Base-by-base conservation (phyloP, 2,113 vertebrate species). In the Caranx melampygus region DNA sequence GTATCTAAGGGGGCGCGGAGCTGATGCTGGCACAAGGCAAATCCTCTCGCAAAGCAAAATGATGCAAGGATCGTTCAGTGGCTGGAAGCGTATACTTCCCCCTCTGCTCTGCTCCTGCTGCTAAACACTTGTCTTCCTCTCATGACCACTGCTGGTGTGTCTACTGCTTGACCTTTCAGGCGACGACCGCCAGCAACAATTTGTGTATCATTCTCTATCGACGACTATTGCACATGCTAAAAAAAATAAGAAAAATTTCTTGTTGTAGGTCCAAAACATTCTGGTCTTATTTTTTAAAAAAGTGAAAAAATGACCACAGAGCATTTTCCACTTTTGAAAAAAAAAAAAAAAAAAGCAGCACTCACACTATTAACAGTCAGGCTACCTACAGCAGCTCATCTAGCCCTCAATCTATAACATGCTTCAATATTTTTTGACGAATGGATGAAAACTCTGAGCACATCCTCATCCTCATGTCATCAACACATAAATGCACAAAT, bases 211-310 rank as follows among this genome's bases (percentile, higher is more conserved):
- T 16, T 49, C 49, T n/a, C 10, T 37, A 51, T 35, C 66, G 40
- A 63, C 65, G 54, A 55, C 45, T 18, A 18, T 26, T 40, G 54
- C 63, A 65, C 65, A 54, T 0, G 3, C 45, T 72, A 51, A 68
- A 67, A 49, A 55, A 52, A 57, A 42, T 1, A 26, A 55, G 1
- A 68, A 44, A 2, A 37, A 42, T 49, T 58, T 47, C 18, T 2
- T 60, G 8, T 76, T 34, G 18, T 61, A 88, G 82, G 73, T 86
- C 82, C 76, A 88, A 81, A 72, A 76, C 66, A 79, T 65, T 66
- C 45, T 35, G 51, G 7, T 31, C 3, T 55, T 16, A 13, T n/a
- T 67, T 44, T 67, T 18, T 42, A 51, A 75, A 78, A 71, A 71
- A 64, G 35, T 4, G 5, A 42, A 57, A 67, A 67, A 42, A 83